phyloP scores from a whole-genome alignment of 2,888 invertebrate genomes.

The Xanthorhoe spadicearia region DNA sequence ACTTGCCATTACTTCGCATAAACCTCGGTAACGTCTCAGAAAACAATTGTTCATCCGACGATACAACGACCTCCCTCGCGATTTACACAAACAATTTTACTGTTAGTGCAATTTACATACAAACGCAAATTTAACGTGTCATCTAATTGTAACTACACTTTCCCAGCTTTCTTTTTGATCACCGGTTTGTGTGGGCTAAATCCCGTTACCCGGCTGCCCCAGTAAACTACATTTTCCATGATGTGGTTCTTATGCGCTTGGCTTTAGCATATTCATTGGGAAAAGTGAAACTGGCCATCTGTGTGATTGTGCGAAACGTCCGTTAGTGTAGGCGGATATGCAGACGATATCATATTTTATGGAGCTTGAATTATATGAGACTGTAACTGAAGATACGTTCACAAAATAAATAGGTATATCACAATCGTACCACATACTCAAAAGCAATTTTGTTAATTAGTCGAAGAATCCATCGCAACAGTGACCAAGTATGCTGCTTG shows the following conservation, averaged over 20 bases:
- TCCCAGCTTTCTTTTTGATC: constrained; percentile 78
- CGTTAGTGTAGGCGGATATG: constrained; percentile 12
- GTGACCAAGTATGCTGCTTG: background rate
- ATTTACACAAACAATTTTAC: constrained; percentile 30
- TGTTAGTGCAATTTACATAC: constrained; percentile 34
- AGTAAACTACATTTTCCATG: constrained; percentile 70
- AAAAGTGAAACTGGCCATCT: constrained; percentile 42
- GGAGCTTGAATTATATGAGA: background rate
- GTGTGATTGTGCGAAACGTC: constrained; percentile 45
- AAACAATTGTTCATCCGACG: constrained; percentile 47
- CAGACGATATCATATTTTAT: background rate
- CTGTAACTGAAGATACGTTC: background rate
- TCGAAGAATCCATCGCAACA: background rate
- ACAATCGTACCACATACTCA: background rate
- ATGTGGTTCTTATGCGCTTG: constrained; percentile 48
- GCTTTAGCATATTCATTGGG: constrained; percentile 38
- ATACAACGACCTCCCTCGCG: constrained; percentile 44
- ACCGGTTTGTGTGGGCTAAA: constrained; percentile 62
- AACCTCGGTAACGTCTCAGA: constrained; percentile 47
- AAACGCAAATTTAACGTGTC: constrained; percentile 56
- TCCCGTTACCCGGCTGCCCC: constrained; percentile 74
- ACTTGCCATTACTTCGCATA: constrained; percentile 56
- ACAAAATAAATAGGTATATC: background rate
- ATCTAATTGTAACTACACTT: constrained; percentile 70
- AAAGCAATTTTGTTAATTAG: background rate